Evolutionary conservation across 2,888 invertebrate genomes (phyloP).

Genomic region (Folsomia manolachei): DNA sequence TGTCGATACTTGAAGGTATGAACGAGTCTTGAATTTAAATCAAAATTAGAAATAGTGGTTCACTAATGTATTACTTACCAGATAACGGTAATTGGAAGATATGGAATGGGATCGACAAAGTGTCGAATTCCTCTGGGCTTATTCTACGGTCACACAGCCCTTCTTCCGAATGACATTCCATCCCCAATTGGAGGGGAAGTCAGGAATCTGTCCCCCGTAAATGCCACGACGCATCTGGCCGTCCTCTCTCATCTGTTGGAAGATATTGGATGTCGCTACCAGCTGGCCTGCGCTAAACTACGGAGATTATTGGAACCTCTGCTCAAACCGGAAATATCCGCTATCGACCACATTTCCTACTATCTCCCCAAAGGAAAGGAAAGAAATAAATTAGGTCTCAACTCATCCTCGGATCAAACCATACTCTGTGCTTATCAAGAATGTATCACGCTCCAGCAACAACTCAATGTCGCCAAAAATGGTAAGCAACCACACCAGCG

Average conservation of each 20-base stretch:
- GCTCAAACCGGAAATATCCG: conserved; percentile 73
- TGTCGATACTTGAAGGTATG: conserved; percentile 82
- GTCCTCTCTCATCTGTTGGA: conserved; percentile 70
- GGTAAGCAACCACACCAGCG: no score
- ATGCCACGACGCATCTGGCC: conserved; percentile 60
- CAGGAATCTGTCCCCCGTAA: conserved; percentile 45
- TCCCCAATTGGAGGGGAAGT: conserved; percentile 36
- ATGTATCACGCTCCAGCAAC: conserved; percentile 83
- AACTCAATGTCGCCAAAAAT: conserved; percentile 77
- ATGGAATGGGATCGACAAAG: conserved; percentile 85
- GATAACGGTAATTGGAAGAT: conserved; percentile 87
- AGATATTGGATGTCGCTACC: conserved; percentile 76
- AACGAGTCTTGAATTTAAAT: background rate
- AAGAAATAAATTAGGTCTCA: conserved; percentile 59
- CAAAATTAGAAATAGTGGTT: background rate
- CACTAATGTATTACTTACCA: conserved; percentile 53
- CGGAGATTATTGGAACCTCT: conserved; percentile 75
- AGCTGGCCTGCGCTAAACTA: conserved; percentile 78
- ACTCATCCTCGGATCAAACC: conserved; percentile 59
- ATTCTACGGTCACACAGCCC: conserved; percentile 85
- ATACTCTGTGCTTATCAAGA: conserved; percentile 65
- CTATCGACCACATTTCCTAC: conserved; percentile 78
- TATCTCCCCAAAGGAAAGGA: conserved; percentile 66
- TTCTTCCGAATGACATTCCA: conserved; percentile 64
- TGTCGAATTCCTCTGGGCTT: conserved; percentile 89